Percentiles rank a stretch among this genome's conserved stretches.
These are phyloP conservation scores for Lithodes maja DNA, from an alignment of 2,888 invertebrate genomes.

Conservation along the genomic window DNA sequence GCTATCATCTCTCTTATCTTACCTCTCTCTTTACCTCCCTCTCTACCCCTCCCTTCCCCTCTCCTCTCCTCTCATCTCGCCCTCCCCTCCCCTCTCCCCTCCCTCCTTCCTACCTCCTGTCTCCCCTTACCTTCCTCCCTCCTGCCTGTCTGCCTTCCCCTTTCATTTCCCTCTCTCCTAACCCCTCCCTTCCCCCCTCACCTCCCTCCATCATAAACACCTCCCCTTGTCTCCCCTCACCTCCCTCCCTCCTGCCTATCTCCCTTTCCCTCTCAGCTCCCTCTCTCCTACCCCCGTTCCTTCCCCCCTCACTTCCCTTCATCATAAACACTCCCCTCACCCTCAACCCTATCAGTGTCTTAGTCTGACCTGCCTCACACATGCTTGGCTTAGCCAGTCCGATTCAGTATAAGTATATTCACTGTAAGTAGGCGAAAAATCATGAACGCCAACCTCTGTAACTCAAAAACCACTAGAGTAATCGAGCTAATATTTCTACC, in stretches of 20 bases:
- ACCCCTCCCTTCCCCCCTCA: not conserved
- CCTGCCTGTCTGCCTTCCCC: not conserved
- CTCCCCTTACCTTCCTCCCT: not conserved
- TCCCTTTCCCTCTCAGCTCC: not conserved
- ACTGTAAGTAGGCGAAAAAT: too few relatives aligned
- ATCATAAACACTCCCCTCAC: too few relatives aligned
- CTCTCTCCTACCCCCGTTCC: not conserved
- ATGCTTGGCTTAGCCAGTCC: too few relatives aligned
- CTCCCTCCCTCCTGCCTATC: not conserved
- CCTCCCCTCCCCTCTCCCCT: conserved; percentile 12
- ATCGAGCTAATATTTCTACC: too few relatives aligned
- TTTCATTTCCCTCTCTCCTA: not conserved
- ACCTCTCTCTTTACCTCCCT: not conserved
- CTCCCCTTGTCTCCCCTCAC: not conserved
- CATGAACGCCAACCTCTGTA: too few relatives aligned
- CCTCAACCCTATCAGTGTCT: too few relatives aligned
- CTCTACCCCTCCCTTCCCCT: not conserved
- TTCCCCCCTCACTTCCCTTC: too few relatives aligned
- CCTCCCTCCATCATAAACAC: not conserved
- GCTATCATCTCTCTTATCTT: not conserved
- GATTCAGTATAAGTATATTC: too few relatives aligned
- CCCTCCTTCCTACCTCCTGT: not conserved
- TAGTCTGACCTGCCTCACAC: too few relatives aligned
- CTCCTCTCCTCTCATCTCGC: not conserved
- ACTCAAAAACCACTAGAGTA: too few relatives aligned